Base-by-base conservation (phyloP, 2,888 invertebrate species). In the Melanostoma scalare region DNA sequence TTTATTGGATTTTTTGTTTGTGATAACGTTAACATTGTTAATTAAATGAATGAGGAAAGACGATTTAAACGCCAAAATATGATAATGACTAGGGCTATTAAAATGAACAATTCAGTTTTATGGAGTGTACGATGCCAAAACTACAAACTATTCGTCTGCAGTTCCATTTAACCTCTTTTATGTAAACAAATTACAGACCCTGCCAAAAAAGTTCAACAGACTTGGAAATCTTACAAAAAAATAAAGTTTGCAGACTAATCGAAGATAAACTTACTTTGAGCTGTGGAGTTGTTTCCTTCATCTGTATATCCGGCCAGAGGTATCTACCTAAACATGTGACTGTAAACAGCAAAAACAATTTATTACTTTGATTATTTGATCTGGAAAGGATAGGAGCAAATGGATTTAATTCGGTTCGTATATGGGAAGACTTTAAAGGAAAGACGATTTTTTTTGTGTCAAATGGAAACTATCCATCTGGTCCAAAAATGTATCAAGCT, bases 171-270 rank as follows among this genome's bases (percentile, higher is more conserved):
- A 20, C 20, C 20, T 20, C 20, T 40, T 40, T 56, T 56, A 56
- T 56, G 38, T 38, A 4, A 56, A 56, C 4, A 38, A 38, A 9
- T 38, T 38, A 30, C 30, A 38, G 38, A 56, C 40, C 38, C 31
- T 56, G 56, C 56, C 56, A 56, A 56, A 30, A 56, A 56, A 56
- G 56, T 56, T 56, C 56, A 56, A 40, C 31, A 56, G 6, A 30
- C 56, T 56, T 4, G 6, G 10, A 6, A 10, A 0, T 4, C 6
- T 6, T 31, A 35, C 20, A 8, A 6, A 36, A 53, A 33, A 50
- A 50, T 8, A 33, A 35, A 35, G 20, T 20, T 20, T 20, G 20
- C 20, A 20, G 20, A 20, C 20, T 20, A 20, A 20, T 20, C 20
- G 20, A 20, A 31, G 3, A 40, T 40, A 40, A 40, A 56, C 31